Evolutionary conservation across 1,140 invertebrate genomes (phyloP), one percentile per base, ranked within the genome.

Genomic region (Tetragonula clypearis): DNA sequence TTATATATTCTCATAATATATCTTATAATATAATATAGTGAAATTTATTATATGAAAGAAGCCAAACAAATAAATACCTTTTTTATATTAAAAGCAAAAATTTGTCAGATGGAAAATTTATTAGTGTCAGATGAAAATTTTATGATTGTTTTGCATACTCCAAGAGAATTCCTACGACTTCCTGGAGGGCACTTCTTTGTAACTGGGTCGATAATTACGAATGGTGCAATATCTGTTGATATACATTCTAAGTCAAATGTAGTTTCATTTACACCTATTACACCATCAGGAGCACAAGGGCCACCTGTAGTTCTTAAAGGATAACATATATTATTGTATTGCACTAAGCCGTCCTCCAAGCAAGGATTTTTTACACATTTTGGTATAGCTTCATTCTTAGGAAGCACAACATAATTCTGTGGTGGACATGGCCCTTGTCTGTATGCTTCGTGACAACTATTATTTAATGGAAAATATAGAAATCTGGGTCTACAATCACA

Each of bases 401-500:
- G 93, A 8, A 97, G 93, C 26, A 96, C 92, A 19, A 97, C 91
- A 86, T 96, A 96, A 71, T 97, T 87, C 0, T 93, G 93, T 0
- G 81, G 12, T 9, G 90, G 69, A 90, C 97, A 97, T 0, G 97
- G 97, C 0, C 97, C 97, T 90, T 95, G 95, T 30, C 93, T 93
- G 86, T 95, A 97, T 0, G 96, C 96, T 73, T 95, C 94, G 93
- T 96, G 95, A 85, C 97, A 97, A 2, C 91, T 93, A 84, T 97
- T 94, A 9, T 95, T 95, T 26, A 92, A 87, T 21, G 96, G 96
- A 88, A 97, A 95, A 89, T 96, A 97, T 2, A 97, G 75, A 86
- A 95, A 96, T 79, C 94, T 96, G 85, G 96, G 95, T 81, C 94
- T 95, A 90, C 97, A 97, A 84, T 97, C 97, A 84, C 97, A 97